These are phyloP conservation scores for Temnothorax nylanderi DNA, from an alignment of 1,140 invertebrate genomes.

Conservation along the genomic window DNA sequence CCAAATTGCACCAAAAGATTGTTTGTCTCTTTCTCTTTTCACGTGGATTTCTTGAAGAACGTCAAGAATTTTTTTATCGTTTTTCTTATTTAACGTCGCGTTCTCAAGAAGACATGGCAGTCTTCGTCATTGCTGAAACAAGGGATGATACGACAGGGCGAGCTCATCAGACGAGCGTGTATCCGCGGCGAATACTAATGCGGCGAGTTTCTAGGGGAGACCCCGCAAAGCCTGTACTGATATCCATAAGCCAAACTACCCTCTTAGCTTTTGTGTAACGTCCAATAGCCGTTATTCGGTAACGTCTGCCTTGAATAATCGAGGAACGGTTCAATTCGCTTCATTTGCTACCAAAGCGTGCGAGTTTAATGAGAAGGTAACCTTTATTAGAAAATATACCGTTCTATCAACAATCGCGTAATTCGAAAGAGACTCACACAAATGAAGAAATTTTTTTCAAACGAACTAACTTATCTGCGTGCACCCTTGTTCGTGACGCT, in stretches of 20 bases:
- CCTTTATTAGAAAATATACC: background rate
- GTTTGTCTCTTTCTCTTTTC: background rate
- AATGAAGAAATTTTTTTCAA: background rate
- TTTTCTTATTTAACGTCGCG: slow-evolving; percentile 53
- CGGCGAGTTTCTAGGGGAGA: slow-evolving; percentile 31
- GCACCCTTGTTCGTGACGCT: background rate
- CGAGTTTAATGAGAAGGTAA: slow-evolving; percentile 33
- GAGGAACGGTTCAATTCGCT: slow-evolving; percentile 40
- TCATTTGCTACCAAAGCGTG: slow-evolving; percentile 26
- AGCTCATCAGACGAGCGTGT: slow-evolving; percentile 80
- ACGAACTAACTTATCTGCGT: background rate
- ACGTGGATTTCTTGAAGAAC: background rate
- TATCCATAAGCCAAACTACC: slow-evolving; percentile 31
- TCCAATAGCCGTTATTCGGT: slow-evolving; percentile 44
- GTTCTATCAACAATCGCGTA: background rate
- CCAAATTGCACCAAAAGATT: background rate
- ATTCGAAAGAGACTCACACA: background rate
- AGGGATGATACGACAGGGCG: slow-evolving; percentile 78
- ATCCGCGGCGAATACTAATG: slow-evolving; percentile 83
- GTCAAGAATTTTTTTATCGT: slow-evolving; percentile 48
- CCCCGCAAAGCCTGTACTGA: slow-evolving; percentile 12
- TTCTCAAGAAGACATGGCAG: slow-evolving; percentile 1
- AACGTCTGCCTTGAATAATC: slow-evolving; percentile 47
- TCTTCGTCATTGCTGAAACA: slow-evolving; percentile 49
- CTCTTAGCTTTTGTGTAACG: slow-evolving; percentile 44